Evolutionary conservation across 2,113 vertebrate genomes (phyloP), one percentile per base, ranked within the genome.

Genomic region (Neopipo cinnamomea): DNA sequence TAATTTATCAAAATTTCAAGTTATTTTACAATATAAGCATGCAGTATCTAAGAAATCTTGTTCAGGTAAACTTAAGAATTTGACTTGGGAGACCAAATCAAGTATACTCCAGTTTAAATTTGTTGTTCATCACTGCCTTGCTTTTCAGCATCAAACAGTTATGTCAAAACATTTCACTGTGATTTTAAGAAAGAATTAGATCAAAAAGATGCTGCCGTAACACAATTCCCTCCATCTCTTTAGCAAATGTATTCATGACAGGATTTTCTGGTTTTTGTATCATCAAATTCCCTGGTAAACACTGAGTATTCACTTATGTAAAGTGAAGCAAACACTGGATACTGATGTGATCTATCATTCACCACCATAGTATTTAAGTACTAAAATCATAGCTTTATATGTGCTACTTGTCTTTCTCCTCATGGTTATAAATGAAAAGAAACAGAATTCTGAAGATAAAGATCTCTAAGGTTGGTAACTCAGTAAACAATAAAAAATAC

Each of bases 91-190:
- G 44, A 53, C 42, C 68, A 93, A 87, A 95, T 95, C 47, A 95
- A 86, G 59, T 31, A 91, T 86, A 83, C 18, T 93, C 8, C 5
- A 42, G 31, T 91, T 94, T 87, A 91, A 90, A 82, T 95, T 82
- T 92, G 58, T 76, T 87, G 50, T 88, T 79, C 47, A 55, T 77
- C 44, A 0, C 33, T 88, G 83, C 35, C 33, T 88, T 90, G 53
- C 44, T 91, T 91, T 93, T 79, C 78, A 84, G 61, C 39, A 85
- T 95, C 76, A 93, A 76, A 82, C 19, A 89, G 37, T 53, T 73
- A 95, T 62, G 46, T 94, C 92, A 95, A 93, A 95, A 95, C 8
- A 90, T 89, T 88, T 92, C 91, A 85, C 74, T 70, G 28, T 88
- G 33, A 82, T 96, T 96, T 95, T 95, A 73, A 86, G 62, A 62